Percentiles rank a stretch among this genome's conserved stretches.
phyloP scores from a whole-genome alignment of 2,888 invertebrate species.

The Auanema freiburgensis region DNA sequence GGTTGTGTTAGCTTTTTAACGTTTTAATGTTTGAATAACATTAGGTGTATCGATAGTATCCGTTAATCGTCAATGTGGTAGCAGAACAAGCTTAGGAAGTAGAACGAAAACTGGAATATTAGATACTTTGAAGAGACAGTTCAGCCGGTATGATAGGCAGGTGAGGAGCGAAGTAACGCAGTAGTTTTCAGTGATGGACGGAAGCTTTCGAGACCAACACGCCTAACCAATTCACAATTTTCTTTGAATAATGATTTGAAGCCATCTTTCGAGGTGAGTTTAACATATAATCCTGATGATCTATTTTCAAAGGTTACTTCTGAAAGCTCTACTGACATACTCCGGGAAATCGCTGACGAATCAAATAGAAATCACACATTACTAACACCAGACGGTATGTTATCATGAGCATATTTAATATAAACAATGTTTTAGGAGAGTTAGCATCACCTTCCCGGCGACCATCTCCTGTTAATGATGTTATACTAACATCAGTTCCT shows the following conservation, averaged over 20 bases:
- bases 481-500: constrained; percentile 28
- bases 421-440: not conserved
- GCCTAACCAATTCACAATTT: constrained; percentile 23
- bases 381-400: constrained; percentile 11
- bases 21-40: not conserved
- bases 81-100: constrained; percentile 34
- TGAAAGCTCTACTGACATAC: constrained; percentile 26
- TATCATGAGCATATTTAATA: not conserved
- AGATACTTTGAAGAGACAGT: constrained; percentile 28
- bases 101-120: constrained; percentile 19
- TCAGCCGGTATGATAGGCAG: constrained; percentile 15
- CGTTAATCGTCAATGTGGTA: constrained; percentile 39
- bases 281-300: not conserved
- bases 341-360: constrained; percentile 33
- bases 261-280: not conserved
- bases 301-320: constrained; percentile 13
- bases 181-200: constrained; percentile 12
- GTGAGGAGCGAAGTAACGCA: not conserved
- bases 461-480: constrained; percentile 28
- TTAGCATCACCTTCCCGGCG: constrained; percentile 13
- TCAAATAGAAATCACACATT: constrained; percentile 8
- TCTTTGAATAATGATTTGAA: constrained; percentile 15
- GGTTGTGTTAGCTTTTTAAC: constrained; percentile 14
- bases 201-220: constrained; percentile 29
- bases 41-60: constrained; percentile 40